These are phyloP conservation scores for Turritopsis dohrnii DNA, from an alignment of 30 jellyfish, hydroid and myxozoan species.

Conservation along the genomic window DNA sequence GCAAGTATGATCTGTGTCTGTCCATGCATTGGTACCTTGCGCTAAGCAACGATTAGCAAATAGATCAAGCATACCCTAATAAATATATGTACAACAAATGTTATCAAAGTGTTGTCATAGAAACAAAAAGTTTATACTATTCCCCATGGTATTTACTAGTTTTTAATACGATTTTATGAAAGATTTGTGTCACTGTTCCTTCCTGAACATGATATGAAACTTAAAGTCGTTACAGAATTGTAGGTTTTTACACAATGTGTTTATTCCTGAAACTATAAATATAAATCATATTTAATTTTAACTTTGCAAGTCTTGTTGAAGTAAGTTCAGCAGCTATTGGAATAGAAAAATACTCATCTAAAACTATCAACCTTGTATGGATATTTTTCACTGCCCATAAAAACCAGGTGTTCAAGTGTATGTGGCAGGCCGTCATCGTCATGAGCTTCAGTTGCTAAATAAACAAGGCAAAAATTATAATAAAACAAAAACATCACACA, in stretches of 20 bases:
- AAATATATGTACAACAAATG: background rate
- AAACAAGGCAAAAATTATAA: background rate
- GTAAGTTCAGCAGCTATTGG: too few species aligned
- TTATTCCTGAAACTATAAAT: too few species aligned
- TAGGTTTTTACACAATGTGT: too few species aligned
- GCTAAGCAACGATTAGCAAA: slow-evolving; percentile 97
- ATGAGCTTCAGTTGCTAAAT: slow-evolving; percentile 90
- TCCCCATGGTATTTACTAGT: too few species aligned
- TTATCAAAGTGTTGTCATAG: too few species aligned
- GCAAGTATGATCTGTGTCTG: slow-evolving; percentile 90
- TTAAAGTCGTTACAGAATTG: too few species aligned
- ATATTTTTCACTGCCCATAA: slow-evolving; percentile 84
- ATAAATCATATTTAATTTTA: too few species aligned
- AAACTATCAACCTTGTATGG: slow-evolving; percentile 67
- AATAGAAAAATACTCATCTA: background rate
- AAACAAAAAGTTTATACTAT: too few species aligned
- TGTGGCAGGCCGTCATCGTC: slow-evolving; percentile 97
- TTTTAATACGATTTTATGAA: too few species aligned
- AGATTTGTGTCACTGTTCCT: too few species aligned
- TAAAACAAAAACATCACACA: background rate
- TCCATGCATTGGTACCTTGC: slow-evolving; percentile 99
- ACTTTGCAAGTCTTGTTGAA: too few species aligned
- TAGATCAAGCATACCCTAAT: slow-evolving; percentile 89
- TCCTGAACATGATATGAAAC: too few species aligned
- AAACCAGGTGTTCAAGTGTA: slow-evolving; percentile 83